phyloP scores from a whole-genome alignment of 2,113 vertebrate genomes.

The Aythya baeri region DNA sequence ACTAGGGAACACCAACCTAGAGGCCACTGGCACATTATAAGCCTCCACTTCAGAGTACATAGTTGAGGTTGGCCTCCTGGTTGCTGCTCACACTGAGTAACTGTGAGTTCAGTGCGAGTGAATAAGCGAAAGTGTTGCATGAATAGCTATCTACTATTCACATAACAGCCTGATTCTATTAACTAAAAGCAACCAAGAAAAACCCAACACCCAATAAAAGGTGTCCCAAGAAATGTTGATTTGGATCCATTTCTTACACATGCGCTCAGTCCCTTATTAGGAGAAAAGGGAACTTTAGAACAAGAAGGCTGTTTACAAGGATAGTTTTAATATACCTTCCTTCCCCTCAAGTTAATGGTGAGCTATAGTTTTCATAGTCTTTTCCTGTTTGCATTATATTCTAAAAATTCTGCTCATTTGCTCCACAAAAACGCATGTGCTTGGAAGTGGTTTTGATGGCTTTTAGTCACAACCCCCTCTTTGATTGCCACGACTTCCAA shows the following conservation, averaged over 20 bases:
- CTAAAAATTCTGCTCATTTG: constrained; percentile 25
- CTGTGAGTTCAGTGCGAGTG: neutral
- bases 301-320: neutral
- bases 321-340: constrained; percentile 2
- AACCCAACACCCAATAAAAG: constrained; percentile 28
- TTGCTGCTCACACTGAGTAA: neutral
- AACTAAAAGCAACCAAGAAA: neutral
- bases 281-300: neutral
- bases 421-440: constrained; percentile 41
- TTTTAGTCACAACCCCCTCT: constrained; percentile 44
- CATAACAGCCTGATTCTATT: neutral
- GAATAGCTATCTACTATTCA: constrained; percentile 9
- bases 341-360: neutral
- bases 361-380: constrained; percentile 22
- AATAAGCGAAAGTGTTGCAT: neutral
- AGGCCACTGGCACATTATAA: neutral
- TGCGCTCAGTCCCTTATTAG: neutral
- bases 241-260: neutral
- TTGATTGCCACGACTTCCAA: constrained; percentile 34
- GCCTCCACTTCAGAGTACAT: neutral
- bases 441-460: constrained; percentile 61
- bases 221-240: constrained; percentile 8
- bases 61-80: neutral
- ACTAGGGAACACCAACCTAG: neutral
- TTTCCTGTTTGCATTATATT: constrained; percentile 54